A percentile compares a stretch with the other conserved stretches of the same genome.
These are phyloP conservation scores for Eulacestoma nigropectus DNA, from an alignment of 2,113 vertebrate genomes.

Conservation along the genomic window DNA sequence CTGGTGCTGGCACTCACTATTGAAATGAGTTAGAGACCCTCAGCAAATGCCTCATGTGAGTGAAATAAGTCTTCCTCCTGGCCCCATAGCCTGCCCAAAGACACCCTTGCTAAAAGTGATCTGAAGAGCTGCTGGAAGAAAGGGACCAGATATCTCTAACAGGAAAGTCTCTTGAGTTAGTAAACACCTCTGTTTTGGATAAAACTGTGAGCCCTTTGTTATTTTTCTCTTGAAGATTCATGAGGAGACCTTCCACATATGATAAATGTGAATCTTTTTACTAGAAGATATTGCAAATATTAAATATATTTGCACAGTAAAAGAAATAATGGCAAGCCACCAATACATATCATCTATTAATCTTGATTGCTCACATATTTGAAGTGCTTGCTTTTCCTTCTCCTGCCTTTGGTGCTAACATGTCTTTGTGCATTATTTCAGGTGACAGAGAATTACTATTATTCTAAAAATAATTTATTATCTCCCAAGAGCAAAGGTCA, in stretches of 20 bases:
- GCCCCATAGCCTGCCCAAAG: not conserved
- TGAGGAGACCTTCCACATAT: not conserved
- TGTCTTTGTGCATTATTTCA: not conserved
- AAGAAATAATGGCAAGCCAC: not conserved
- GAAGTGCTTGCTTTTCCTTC: not conserved
- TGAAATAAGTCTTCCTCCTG: not conserved
- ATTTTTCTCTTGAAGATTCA: not conserved
- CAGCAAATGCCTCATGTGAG: not conserved
- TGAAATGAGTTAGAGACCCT: not conserved
- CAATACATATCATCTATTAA: not conserved
- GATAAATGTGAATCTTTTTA: not conserved
- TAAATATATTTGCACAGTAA: not conserved
- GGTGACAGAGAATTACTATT: not conserved
- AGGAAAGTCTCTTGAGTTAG: not conserved
- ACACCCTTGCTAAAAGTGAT: not conserved
- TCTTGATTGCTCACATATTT: not conserved
- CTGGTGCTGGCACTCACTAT: not conserved
- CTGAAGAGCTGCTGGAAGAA: not conserved
- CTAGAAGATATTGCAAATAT: not conserved
- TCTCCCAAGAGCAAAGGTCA: constrained; percentile 19
- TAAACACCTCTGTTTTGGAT: not conserved
- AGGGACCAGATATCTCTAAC: not conserved
- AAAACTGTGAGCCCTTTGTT: not conserved
- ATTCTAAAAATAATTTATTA: constrained; percentile 30
- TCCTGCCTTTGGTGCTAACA: not conserved